phyloP scores from a whole-genome alignment of 2,797 vertebrate genomes.

The Rhincodon typus region DNA sequence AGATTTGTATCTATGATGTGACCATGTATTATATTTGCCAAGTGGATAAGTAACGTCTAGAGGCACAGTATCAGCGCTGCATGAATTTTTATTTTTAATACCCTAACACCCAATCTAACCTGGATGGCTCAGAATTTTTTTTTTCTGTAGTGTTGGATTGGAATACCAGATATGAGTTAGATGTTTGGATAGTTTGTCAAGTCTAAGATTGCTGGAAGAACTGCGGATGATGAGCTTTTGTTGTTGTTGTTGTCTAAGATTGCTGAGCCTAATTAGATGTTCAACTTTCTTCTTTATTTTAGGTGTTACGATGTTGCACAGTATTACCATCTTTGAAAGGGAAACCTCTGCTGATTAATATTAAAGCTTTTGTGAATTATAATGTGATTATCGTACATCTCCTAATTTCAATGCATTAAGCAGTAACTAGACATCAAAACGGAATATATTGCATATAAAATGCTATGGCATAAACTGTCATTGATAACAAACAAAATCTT shows the following conservation, averaged over 20 bases:
- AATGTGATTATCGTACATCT: neutral
- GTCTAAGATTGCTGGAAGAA: neutral
- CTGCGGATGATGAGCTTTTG: too few relatives aligned
- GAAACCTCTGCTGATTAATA: neutral
- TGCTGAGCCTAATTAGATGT: neutral
- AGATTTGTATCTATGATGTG: neutral
- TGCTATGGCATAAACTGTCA: neutral
- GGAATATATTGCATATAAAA: neutral
- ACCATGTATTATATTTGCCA: neutral
- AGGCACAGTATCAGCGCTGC: neutral
- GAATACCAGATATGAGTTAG: neutral
- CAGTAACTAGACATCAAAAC: neutral
- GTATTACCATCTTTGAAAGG: neutral
- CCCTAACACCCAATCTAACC: neutral
- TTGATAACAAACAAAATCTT: neutral
- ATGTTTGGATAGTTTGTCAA: neutral
- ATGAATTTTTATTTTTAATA: neutral
- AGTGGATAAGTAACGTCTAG: neutral
- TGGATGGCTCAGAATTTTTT: neutral
- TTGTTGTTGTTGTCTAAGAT: neutral
- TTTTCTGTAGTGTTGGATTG: neutral
- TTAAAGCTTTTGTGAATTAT: neutral
- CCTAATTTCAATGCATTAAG: neutral
- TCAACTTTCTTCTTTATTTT: neutral
- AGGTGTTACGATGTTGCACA: neutral